Base-by-base conservation (phyloP, 2,888 invertebrate genomes). In the Drosophila koepferae region DNA sequence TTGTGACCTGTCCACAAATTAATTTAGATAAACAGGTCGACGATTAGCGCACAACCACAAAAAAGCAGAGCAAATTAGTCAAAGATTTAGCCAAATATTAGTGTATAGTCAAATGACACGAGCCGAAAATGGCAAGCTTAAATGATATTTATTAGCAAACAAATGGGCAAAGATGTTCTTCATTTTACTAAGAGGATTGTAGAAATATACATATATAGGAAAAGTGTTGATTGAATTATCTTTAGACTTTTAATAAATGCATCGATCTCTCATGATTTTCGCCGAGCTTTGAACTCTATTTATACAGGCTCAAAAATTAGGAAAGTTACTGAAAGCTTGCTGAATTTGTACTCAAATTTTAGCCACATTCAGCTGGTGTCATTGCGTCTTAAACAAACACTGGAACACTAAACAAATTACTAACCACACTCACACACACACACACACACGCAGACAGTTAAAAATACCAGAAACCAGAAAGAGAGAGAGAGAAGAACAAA, bases 1-100 rank as follows among this genome's bases (percentile, higher is more conserved):
- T 63, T 63, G 67, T 59, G 75, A 80, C 63, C 80, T 82, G 71
- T 80, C 71, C 64, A 48, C 71, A 82, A 81, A 82, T 82, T 77
- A 80, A 67, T 82, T 81, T 69, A 77, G 77, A 73, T 56, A 77
- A 80, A 23, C 36, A 65, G 16, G 59, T 71, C 55, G 60, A 53
- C 71, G 80, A 72, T 72, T 75, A 63, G 28, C 73, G 68, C 68
- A 72, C 48, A 31, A 23, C 68, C 73, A 55, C n/a, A 55, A 55
- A n/a, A 55, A 62, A 60, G 12, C 44, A 36, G 41, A 36, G 31
- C 65, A 72, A 82, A 80, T 81, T 81, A 76, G 73, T 82, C 68
- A 74, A 69, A 60, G 49, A 38, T 44, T 61, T 38, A 63, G 53
- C 59, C 46, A 70, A 65, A 36, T 69, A 44, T 69, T 56, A 56